phyloP scores from a whole-genome alignment of 2,113 vertebrate genomes.

The Epinephelus fuscoguttatus region DNA sequence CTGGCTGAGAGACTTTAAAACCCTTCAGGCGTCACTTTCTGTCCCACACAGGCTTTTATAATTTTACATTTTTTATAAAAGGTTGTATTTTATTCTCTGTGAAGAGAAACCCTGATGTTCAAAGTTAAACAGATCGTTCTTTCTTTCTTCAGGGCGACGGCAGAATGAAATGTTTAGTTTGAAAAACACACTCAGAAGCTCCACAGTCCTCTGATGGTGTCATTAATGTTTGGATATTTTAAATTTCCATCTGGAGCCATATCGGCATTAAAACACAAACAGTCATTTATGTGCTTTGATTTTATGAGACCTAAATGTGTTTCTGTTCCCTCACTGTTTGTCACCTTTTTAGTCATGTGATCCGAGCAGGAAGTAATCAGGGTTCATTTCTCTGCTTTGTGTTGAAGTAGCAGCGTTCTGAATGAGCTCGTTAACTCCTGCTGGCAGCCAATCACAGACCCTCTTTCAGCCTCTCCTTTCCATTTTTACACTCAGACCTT shows the following conservation, averaged over 20 bases:
- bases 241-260: too few relatives aligned
- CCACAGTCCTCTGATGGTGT: too few relatives aligned
- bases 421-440: constrained; percentile 33
- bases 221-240: too few relatives aligned
- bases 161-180: background rate
- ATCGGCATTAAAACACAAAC: too few relatives aligned
- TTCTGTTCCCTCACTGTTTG: too few relatives aligned
- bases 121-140: background rate
- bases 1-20: background rate
- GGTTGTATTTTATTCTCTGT: background rate
- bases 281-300: too few relatives aligned
- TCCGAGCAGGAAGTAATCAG: constrained; percentile 29
- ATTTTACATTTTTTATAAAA: background rate
- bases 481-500: background rate
- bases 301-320: too few relatives aligned
- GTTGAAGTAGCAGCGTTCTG: background rate
- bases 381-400: background rate
- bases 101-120: background rate
- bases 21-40: background rate
- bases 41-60: background rate
- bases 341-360: too few relatives aligned
- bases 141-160: background rate
- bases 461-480: background rate
- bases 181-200: background rate
- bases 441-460: constrained; percentile 43